phyloP scores from a whole-genome alignment of 2,888 invertebrate species.

The Hypomecis punctinalis region DNA sequence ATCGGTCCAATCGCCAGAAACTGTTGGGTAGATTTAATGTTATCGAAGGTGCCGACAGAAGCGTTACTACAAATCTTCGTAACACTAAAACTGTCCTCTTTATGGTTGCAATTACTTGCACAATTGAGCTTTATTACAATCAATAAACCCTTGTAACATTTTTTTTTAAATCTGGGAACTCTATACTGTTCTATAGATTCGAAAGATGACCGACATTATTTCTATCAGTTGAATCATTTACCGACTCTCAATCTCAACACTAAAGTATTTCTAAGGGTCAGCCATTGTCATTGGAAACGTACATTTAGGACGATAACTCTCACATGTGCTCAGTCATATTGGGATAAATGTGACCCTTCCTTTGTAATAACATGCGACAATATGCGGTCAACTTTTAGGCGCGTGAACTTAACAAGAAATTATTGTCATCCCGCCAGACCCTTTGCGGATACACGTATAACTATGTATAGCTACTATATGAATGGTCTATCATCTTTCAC shows the following conservation, averaged over 20 bases:
- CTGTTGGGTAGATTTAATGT: slow-evolving; percentile 64
- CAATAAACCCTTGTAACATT: neutral
- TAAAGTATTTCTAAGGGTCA: slow-evolving; percentile 44
- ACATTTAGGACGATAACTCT: slow-evolving; percentile 56
- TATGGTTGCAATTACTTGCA: slow-evolving; percentile 51
- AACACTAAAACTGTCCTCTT: slow-evolving; percentile 61
- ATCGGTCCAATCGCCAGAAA: slow-evolving; percentile 53
- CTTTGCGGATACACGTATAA: slow-evolving; percentile 19
- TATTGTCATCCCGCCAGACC: slow-evolving; percentile 45
- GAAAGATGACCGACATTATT: neutral
- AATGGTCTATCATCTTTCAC: slow-evolving; percentile 22
- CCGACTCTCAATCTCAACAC: slow-evolving; percentile 26
- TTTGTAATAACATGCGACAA: slow-evolving; percentile 60
- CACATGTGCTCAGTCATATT: slow-evolving; percentile 60
- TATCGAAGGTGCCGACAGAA: slow-evolving; percentile 59
- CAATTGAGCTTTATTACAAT: slow-evolving; percentile 12
- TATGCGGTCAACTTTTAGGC: slow-evolving; percentile 61
- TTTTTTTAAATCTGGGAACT: neutral
- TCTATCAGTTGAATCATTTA: neutral
- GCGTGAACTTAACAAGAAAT: slow-evolving; percentile 56
- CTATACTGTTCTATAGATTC: neutral
- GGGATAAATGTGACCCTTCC: slow-evolving; percentile 59
- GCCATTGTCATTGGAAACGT: slow-evolving; percentile 49
- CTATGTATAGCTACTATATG: slow-evolving; percentile 6
- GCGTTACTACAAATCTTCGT: slow-evolving; percentile 56